phyloP scores from a whole-genome alignment of 2,113 vertebrate genomes.

The Seriola dumerili region DNA sequence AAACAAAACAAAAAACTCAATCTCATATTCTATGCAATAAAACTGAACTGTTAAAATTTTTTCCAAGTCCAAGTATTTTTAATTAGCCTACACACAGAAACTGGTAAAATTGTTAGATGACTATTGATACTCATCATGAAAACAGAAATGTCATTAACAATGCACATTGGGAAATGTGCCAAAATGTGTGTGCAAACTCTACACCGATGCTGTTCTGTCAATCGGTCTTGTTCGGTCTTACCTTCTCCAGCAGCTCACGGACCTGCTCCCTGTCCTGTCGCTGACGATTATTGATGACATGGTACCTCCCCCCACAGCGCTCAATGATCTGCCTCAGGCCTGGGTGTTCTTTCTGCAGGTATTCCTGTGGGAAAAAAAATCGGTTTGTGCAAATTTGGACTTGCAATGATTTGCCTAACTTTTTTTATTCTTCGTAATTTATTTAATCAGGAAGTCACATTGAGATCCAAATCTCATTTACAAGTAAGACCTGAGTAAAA shows the following conservation, averaged over 20 bases:
- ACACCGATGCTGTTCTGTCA: not conserved
- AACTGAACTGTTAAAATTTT: not conserved
- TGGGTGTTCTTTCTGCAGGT: conserved; percentile 73
- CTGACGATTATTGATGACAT: conserved; percentile 83
- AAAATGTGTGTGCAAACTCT: not conserved
- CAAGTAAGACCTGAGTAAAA: too few species aligned
- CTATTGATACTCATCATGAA: not conserved
- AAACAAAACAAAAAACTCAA: not conserved
- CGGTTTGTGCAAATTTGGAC: not conserved
- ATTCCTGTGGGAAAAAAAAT: conserved; percentile 58
- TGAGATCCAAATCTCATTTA: too few species aligned
- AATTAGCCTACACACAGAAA: not conserved
- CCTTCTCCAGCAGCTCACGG: conserved; percentile 79
- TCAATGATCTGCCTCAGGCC: conserved; percentile 79
- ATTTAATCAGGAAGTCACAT: too few species aligned
- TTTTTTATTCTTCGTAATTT: too few species aligned
- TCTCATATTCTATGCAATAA: not conserved
- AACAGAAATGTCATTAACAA: not conserved
- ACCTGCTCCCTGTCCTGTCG: conserved; percentile 78
- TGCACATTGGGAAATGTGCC: too few species aligned
- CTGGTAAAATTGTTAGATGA: not conserved
- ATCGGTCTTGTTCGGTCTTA: conserved; percentile 33
- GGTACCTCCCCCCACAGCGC: conserved; percentile 77
- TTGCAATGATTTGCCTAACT: too few species aligned
- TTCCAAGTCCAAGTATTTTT: not conserved